Evolutionary conservation across 2,888 invertebrate genomes (phyloP).

Genomic region (Seladonia tumulorum): DNA sequence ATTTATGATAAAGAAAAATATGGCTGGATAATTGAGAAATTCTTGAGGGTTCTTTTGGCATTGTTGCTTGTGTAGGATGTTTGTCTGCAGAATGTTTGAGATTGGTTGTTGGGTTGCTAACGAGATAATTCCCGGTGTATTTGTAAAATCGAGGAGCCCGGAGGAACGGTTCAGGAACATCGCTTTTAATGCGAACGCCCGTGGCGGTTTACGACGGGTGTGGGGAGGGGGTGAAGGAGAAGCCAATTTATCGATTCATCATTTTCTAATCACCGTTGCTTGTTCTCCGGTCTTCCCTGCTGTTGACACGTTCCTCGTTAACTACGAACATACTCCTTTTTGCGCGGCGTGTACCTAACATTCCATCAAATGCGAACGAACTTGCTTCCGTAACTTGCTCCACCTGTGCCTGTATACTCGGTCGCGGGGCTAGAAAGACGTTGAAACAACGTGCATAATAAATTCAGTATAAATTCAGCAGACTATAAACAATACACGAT

Average conservation of each 20-base stretch:
- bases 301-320: conserved; percentile 18
- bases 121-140: conserved; percentile 53
- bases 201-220: background rate
- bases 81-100: background rate
- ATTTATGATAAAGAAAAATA: no score
- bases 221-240: background rate
- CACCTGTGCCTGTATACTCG: background rate
- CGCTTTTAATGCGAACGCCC: conserved; percentile 26
- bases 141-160: conserved; percentile 34
- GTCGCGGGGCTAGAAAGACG: background rate
- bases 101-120: background rate
- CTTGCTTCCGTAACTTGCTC: background rate
- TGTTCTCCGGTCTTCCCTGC: background rate
- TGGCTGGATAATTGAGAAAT: no score
- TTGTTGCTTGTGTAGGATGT: background rate
- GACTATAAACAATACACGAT: background rate
- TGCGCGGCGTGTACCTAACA: background rate
- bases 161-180: conserved; percentile 22
- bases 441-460: background rate
- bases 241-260: conserved; percentile 20
- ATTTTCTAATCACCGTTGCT: background rate
- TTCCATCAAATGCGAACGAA: conserved; percentile 1
- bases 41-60: background rate
- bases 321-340: background rate
- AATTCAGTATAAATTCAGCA: background rate